phyloP scores from a whole-genome alignment of 2,797 vertebrate species.

The Hippoglossus hippoglossus region DNA sequence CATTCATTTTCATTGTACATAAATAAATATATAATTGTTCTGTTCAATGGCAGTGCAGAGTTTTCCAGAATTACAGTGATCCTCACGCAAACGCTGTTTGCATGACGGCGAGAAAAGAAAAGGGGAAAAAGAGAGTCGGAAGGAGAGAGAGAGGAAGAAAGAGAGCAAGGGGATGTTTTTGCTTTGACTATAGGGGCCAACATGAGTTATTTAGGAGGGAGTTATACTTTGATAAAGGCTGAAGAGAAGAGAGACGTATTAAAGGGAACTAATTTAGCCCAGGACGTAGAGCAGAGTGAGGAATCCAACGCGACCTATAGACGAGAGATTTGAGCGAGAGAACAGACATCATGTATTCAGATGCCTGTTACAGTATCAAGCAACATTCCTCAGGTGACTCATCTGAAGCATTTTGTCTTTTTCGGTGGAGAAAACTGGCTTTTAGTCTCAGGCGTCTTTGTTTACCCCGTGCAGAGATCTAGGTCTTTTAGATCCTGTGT shows the following conservation, averaged over 20 bases:
- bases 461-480: slow-evolving; percentile 52
- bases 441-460: slow-evolving; percentile 63
- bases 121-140: slow-evolving; percentile 24
- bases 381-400: slow-evolving; percentile 75
- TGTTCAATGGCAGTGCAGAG: slow-evolving; percentile 80
- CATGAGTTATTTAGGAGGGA: slow-evolving; percentile 43
- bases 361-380: slow-evolving; percentile 54
- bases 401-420: slow-evolving; percentile 67
- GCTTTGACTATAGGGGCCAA: slow-evolving; percentile 52
- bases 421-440: slow-evolving; percentile 35
- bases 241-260: slow-evolving; percentile 28
- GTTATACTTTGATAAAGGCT: slow-evolving; percentile 45
- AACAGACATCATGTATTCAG: slow-evolving; percentile 36
- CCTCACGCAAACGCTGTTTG: slow-evolving; percentile 61
- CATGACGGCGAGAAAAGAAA: slow-evolving; percentile 40
- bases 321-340: slow-evolving; percentile 36
- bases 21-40: slow-evolving; percentile 86
- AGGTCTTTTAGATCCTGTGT: slow-evolving; percentile 29
- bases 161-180: slow-evolving; percentile 52
- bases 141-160: slow-evolving; percentile 13
- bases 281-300: slow-evolving; percentile 53
- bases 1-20: slow-evolving; percentile 86
- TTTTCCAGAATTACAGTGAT: slow-evolving; percentile 66
- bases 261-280: slow-evolving; percentile 47
- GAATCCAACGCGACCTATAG: slow-evolving; percentile 33